Evolutionary conservation across 2,888 invertebrate species (phyloP).

Genomic region (Furcula furcula): DNA sequence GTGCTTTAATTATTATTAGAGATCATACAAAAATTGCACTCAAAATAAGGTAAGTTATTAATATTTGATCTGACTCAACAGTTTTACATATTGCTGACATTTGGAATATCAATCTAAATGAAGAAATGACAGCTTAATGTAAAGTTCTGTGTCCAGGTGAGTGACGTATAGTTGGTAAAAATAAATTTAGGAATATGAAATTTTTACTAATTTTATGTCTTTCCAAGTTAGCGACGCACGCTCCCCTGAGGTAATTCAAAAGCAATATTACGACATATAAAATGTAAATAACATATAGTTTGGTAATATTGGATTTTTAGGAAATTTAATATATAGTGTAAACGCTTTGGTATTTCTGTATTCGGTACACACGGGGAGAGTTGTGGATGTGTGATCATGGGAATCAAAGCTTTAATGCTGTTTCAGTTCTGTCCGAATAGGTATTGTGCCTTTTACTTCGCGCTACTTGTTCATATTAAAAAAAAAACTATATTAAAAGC

Average conservation of each 20-base stretch:
- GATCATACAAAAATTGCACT: slow-evolving; percentile 67
- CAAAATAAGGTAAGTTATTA: too few species aligned
- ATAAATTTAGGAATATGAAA: slow-evolving; percentile 73
- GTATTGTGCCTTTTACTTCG: slow-evolving; percentile 52
- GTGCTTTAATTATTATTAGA: slow-evolving; percentile 76
- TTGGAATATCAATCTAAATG: too few species aligned
- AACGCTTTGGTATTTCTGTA: slow-evolving; percentile 72
- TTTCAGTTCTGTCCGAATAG: slow-evolving; percentile 65
- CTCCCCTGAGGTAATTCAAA: slow-evolving; percentile 79
- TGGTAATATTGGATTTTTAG: slow-evolving; percentile 79
- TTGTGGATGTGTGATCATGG: slow-evolving; percentile 71
- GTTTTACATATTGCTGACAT: too few species aligned
- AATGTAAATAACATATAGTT: slow-evolving; percentile 79
- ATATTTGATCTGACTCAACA: too few species aligned
- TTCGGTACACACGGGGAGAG: slow-evolving; percentile 58
- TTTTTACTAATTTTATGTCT: slow-evolving; percentile 72
- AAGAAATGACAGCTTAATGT: too few species aligned
- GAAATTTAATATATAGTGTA: slow-evolving; percentile 73
- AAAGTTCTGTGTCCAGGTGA: too few species aligned
- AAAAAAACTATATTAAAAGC: slow-evolving; percentile 14
- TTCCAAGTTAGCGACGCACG: slow-evolving; percentile 70
- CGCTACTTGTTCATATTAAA: slow-evolving; percentile 11
- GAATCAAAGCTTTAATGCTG: slow-evolving; percentile 79
- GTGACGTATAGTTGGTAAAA: slow-evolving; percentile 69
- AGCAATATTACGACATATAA: slow-evolving; percentile 82